Conservation (phyloP, 1,140 invertebrate genomes). For the Notospermus geniculatus region DNA sequence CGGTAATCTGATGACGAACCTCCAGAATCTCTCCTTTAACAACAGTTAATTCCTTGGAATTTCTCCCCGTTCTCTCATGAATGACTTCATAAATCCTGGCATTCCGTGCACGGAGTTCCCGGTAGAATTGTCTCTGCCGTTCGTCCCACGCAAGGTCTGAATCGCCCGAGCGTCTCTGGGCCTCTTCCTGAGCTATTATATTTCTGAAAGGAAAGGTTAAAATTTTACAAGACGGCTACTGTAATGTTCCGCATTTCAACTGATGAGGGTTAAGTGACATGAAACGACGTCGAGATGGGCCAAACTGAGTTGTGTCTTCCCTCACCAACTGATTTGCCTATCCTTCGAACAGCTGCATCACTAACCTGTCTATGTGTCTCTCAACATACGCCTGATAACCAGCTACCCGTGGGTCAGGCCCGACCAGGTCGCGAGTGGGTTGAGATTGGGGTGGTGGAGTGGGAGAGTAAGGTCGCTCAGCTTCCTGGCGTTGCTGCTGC, state of each 20-base stretch:
- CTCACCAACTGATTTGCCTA: too few species aligned
- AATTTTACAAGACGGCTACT: too few species aligned
- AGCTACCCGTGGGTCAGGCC: slow-evolving; percentile 6
- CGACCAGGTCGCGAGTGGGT: neutral
- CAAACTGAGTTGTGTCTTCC: too few species aligned
- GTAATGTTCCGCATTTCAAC: too few species aligned
- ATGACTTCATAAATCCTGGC: slow-evolving; percentile 46
- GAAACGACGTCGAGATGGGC: too few species aligned
- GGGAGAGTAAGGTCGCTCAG: neutral
- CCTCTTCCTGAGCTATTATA: too few species aligned
- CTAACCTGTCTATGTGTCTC: slow-evolving; percentile 34
- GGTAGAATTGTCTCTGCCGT: slow-evolving; percentile 5
- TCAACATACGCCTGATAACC: slow-evolving; percentile 28
- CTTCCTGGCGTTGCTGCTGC: slow-evolving; percentile 1
- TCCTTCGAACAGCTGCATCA: too few species aligned
- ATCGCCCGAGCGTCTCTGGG: too few species aligned
- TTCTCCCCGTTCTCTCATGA: slow-evolving; percentile 58
- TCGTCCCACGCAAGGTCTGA: slow-evolving; percentile 8
- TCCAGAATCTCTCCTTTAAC: slow-evolving; percentile 92
- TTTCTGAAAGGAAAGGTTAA: too few species aligned
- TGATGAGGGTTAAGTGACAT: too few species aligned
- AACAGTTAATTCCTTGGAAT: slow-evolving; percentile 96
- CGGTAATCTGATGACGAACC: slow-evolving; percentile 67
- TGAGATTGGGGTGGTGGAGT: neutral
- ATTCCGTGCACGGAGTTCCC: slow-evolving; percentile 1